These are phyloP conservation scores for Ctenoplectra terminalis DNA, from an alignment of 1,140 invertebrate species.

Conservation along the genomic window DNA sequence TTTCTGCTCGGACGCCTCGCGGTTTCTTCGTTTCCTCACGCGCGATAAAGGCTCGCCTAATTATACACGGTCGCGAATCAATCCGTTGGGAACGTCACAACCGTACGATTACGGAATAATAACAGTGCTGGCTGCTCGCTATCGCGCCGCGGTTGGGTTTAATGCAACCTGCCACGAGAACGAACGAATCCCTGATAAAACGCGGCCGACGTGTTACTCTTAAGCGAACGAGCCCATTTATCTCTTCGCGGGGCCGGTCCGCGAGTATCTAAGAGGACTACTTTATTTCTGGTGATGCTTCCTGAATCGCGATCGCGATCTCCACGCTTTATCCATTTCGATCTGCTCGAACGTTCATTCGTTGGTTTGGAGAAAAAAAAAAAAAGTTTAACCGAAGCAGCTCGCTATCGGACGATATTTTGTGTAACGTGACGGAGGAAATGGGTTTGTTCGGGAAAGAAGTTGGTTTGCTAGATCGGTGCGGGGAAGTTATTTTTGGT, in stretches of 20 bases:
- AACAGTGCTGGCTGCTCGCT: slow-evolving; percentile 38
- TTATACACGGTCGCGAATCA: slow-evolving; percentile 45
- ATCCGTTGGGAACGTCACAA: slow-evolving; percentile 21
- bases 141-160: slow-evolving; percentile 16
- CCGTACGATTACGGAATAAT: slow-evolving; percentile 34
- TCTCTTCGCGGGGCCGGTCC: slow-evolving; percentile 42
- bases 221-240: slow-evolving; percentile 58
- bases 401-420: neutral
- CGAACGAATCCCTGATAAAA: slow-evolving; percentile 55
- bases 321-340: neutral
- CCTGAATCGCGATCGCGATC: slow-evolving; percentile 27
- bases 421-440: neutral
- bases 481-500: neutral
- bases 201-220: slow-evolving; percentile 59
- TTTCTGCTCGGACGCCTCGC: neutral
- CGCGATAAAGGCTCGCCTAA: slow-evolving; percentile 8
- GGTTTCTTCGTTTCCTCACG: neutral
- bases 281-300: slow-evolving; percentile 20
- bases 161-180: slow-evolving; percentile 42
- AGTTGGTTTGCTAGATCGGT: neutral
- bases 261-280: neutral
- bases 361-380: neutral
- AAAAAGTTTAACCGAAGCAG: neutral
- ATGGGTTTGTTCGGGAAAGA: neutral
- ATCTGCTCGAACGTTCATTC: neutral